phyloP scores from a whole-genome alignment of 2,888 invertebrate species.

The Sympetrum striolatum region DNA sequence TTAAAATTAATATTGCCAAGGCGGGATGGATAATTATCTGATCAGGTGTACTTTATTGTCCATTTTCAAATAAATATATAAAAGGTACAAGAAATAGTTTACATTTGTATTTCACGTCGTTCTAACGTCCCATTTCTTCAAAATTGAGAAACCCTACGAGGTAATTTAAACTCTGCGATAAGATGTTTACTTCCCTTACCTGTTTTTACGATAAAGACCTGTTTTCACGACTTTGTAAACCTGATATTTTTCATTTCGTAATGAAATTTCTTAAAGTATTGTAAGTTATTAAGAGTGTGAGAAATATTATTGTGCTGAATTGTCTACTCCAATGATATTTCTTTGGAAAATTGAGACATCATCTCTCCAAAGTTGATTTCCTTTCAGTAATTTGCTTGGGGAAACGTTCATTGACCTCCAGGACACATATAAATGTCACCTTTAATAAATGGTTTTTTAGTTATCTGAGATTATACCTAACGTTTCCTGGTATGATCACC shows the following conservation, averaged over 20 bases:
- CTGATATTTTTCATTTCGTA: background rate
- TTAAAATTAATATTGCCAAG: no score
- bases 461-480: background rate
- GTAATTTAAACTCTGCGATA: background rate
- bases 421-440: background rate
- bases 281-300: no score
- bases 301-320: background rate
- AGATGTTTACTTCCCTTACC: background rate
- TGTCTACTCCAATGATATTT: background rate
- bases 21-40: no score
- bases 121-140: no score
- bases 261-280: background rate
- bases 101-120: no score
- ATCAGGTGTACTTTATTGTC: no score
- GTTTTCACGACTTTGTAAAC: background rate
- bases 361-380: background rate
- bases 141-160: background rate
- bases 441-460: background rate
- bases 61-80: no score
- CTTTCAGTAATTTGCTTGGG: background rate
- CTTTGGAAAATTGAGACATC: background rate
- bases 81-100: no score
- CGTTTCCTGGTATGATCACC: background rate
- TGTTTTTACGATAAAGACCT: background rate
- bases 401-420: slow-evolving; percentile 16